A percentile compares a stretch with the other conserved stretches of the same genome.
These are phyloP conservation scores for Otolemur crassicaudatus DNA, from an alignment of 2,797 vertebrate genomes.

Conservation along the genomic window DNA sequence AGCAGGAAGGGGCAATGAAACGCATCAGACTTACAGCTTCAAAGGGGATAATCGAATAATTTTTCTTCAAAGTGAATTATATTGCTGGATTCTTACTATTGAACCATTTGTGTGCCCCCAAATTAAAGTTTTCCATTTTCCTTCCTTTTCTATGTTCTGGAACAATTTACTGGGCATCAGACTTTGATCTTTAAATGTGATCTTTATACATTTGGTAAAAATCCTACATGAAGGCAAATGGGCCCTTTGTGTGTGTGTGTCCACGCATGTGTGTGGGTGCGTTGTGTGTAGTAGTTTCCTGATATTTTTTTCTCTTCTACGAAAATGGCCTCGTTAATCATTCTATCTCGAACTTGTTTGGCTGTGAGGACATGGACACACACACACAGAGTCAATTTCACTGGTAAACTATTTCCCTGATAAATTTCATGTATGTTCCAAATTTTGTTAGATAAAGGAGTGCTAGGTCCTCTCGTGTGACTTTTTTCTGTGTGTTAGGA, in stretches of 20 bases:
- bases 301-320: background rate
- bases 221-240: background rate
- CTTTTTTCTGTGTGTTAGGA: background rate
- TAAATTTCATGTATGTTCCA: background rate
- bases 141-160: background rate
- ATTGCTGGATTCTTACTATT: background rate
- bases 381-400: background rate
- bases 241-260: background rate
- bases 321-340: background rate
- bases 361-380: too few species aligned
- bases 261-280: background rate
- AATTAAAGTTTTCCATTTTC: background rate
- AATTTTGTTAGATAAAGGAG: background rate
- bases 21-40: background rate
- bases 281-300: background rate
- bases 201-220: background rate
- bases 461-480: background rate
- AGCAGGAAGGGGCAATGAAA: background rate
- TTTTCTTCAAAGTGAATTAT: background rate
- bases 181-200: background rate
- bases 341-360: background rate
- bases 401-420: background rate
- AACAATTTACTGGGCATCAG: background rate
- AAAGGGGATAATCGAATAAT: background rate
- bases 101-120: background rate